Evolutionary conservation across 2,113 vertebrate genomes (phyloP).

Genomic region (Hippocampus guttulatus): DNA sequence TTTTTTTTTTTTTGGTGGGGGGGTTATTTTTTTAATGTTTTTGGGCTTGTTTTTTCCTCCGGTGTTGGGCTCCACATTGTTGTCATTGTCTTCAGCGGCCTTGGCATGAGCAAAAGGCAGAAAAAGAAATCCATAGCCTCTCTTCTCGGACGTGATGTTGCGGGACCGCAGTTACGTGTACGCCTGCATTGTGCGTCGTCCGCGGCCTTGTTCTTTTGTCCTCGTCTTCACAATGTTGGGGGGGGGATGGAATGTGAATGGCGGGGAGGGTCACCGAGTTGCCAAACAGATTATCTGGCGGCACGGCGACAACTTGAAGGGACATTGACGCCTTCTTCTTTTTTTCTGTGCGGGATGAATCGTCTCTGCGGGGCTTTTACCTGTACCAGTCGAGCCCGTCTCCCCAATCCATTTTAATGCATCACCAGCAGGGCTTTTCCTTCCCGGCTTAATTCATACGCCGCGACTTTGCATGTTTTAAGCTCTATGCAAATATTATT

Average conservation of each 20-base stretch:
- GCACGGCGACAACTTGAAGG: slow-evolving; percentile 50
- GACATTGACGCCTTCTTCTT: slow-evolving; percentile 45
- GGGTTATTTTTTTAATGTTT: too few species aligned
- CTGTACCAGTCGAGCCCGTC: slow-evolving; percentile 72
- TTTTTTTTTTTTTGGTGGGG: slow-evolving; percentile 2
- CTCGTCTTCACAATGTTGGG: slow-evolving; percentile 18
- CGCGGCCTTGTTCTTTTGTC: slow-evolving; percentile 47
- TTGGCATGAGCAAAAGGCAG: slow-evolving; percentile 56
- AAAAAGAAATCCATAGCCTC: slow-evolving; percentile 1
- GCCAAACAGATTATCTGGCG: slow-evolving; percentile 54
- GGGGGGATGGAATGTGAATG: slow-evolving; percentile 24
- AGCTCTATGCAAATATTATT: slow-evolving; percentile 82
- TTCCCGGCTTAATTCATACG: slow-evolving; percentile 76
- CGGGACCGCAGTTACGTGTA: slow-evolving; percentile 18
- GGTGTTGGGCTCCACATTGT: slow-evolving; percentile 47
- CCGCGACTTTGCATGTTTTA: slow-evolving; percentile 81
- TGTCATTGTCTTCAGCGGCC: slow-evolving; percentile 62
- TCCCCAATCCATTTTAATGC: slow-evolving; percentile 76
- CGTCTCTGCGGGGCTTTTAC: slow-evolving; percentile 65
- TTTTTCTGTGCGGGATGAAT: slow-evolving; percentile 49
- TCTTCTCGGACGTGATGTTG: slow-evolving; percentile 20
- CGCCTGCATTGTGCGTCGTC: slow-evolving; percentile 15
- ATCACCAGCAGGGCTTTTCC: slow-evolving; percentile 74
- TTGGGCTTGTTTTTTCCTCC: not conserved
- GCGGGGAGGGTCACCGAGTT: slow-evolving; percentile 54